phyloP scores from a whole-genome alignment of 2,888 invertebrate species.

The Gymnosoma rotundatum region DNA sequence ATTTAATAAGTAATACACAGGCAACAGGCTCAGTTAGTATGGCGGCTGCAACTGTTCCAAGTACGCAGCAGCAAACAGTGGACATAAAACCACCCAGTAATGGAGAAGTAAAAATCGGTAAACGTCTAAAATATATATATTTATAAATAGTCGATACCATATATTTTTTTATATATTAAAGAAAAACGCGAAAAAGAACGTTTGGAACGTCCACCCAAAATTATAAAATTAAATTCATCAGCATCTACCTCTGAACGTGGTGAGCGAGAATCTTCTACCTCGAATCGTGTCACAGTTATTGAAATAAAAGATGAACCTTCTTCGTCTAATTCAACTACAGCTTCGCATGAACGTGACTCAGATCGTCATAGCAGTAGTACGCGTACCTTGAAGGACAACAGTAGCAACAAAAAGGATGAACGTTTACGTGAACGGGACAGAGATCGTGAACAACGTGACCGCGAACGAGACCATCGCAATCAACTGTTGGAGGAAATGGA shows the following conservation, averaged over 20 bases:
- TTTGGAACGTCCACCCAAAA: constrained; percentile 70
- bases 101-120: constrained; percentile 80
- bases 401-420: constrained; percentile 75
- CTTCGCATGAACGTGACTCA: constrained; percentile 70
- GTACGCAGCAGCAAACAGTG: constrained; percentile 1
- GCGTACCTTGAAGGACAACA: constrained; percentile 77
- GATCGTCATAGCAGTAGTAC: constrained; percentile 76
- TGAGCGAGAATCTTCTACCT: constrained; percentile 70
- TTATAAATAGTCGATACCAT: not conserved
- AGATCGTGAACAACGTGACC: constrained; percentile 74
- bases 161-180: constrained; percentile 31
- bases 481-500: constrained; percentile 61
- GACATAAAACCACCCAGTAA: constrained; percentile 74
- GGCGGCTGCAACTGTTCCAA: constrained; percentile 65
- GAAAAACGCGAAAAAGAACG: constrained; percentile 73
- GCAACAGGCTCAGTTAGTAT: constrained; percentile 59
- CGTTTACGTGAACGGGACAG: constrained; percentile 78
- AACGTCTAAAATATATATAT: not conserved
- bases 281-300: constrained; percentile 54
- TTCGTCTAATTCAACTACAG: constrained; percentile 43
- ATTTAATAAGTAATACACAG: constrained; percentile 44
- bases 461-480: constrained; percentile 70
- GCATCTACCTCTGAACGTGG: constrained; percentile 45
- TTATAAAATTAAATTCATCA: constrained; percentile 72
- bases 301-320: constrained; percentile 63